These are phyloP conservation scores for Scolanthus callimorphus DNA, from an alignment of 92 coral and sea anemone genomes.

Conservation along the genomic window DNA sequence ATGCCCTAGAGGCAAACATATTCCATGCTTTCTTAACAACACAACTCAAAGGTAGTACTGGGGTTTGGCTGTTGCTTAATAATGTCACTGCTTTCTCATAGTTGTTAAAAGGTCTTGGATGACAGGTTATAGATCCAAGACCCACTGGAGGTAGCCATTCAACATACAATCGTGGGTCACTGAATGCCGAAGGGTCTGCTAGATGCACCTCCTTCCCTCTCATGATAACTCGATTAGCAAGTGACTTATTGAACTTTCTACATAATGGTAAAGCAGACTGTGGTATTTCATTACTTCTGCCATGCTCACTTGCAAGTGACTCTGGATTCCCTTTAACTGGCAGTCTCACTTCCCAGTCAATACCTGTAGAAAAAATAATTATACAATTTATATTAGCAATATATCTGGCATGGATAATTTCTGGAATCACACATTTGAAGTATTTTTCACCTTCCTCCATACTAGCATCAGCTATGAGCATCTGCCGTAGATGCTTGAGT, in stretches of 20 bases:
- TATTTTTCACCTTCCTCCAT: conserved; percentile 89
- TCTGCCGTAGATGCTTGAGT: conserved; percentile 85
- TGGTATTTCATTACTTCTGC: conserved; percentile 9
- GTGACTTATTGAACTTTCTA: conserved; percentile 70
- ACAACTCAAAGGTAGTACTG: conserved; percentile 75
- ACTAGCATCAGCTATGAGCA: conserved; percentile 97
- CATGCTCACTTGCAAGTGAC: background rate
- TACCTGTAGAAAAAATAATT: conserved; percentile 44
- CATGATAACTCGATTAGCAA: conserved; percentile 80
- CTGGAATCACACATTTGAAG: no score
- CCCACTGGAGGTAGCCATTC: conserved; percentile 72
- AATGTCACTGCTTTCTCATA: conserved; percentile 83
- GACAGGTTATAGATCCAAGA: conserved; percentile 58
- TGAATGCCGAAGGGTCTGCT: conserved; percentile 73
- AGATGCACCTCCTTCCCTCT: conserved; percentile 85
- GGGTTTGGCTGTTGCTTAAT: conserved; percentile 91
- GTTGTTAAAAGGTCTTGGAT: conserved; percentile 78
- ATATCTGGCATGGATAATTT: no score
- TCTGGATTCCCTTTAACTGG: conserved; percentile 56
- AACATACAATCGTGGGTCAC: conserved; percentile 67
- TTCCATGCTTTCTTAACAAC: conserved; percentile 94
- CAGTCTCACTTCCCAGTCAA: conserved; percentile 90
- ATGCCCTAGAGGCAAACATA: conserved; percentile 97
- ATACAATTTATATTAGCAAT: no score
- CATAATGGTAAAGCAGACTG: conserved; percentile 26